Conservation (phyloP, 2,113 vertebrate species). For the Poeciliopsis occidentalis region DNA sequence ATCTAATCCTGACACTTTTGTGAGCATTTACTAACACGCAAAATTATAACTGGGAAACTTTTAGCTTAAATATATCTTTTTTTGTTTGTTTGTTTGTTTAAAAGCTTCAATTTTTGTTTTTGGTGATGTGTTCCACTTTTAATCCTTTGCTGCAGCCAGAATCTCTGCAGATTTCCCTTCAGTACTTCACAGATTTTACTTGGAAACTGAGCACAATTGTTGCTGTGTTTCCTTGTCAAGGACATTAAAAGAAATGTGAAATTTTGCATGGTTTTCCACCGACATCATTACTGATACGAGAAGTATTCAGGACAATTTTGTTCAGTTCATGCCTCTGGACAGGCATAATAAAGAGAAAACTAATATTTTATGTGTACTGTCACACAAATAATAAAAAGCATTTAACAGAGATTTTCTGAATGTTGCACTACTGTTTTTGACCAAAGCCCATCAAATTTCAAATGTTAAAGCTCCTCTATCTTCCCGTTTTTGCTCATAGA, state of each 20-base stretch:
- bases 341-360: background rate
- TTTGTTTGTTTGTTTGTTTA: background rate
- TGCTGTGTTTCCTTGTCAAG: background rate
- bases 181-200: conserved; percentile 27
- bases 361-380: background rate
- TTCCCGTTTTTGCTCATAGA: background rate
- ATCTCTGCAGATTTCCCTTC: conserved; percentile 19
- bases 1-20: conserved; percentile 59
- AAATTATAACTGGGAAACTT: conserved; percentile 26
- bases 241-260: background rate
- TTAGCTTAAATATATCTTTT: background rate
- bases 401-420: background rate
- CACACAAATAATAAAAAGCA: background rate
- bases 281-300: conserved; percentile 5
- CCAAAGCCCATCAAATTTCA: too few relatives aligned
- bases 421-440: background rate
- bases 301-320: background rate
- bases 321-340: conserved; percentile 2
- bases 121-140: conserved; percentile 1
- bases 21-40: conserved; percentile 43
- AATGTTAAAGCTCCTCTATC: too few relatives aligned
- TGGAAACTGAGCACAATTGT: conserved; percentile 9
- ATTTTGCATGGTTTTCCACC: conserved; percentile 6
- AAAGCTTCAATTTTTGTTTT: background rate
- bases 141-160: conserved; percentile 17